These are phyloP conservation scores for Mandrillus leucophaeus DNA, from an alignment of 2,113 vertebrate genomes.

Conservation along the genomic window DNA sequence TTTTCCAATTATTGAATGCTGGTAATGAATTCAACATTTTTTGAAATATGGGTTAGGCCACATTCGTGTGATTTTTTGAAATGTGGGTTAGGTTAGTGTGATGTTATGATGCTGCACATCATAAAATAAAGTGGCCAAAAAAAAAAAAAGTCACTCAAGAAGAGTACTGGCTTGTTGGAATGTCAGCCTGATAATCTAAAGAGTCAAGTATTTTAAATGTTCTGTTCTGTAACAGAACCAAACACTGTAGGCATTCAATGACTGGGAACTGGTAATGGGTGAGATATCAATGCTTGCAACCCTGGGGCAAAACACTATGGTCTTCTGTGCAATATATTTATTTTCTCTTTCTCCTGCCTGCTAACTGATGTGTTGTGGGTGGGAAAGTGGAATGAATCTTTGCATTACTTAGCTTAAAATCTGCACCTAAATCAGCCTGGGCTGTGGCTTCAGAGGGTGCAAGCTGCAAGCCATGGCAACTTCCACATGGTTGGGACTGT, in stretches of 20 bases:
- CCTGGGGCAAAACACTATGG: background rate
- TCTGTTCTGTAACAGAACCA: background rate
- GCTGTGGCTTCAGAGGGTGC: no score
- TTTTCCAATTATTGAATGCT: constrained; percentile 28
- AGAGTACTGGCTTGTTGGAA: background rate
- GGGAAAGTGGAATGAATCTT: background rate
- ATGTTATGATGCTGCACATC: background rate
- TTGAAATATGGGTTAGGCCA: background rate
- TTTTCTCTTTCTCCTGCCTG: background rate
- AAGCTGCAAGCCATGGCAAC: no score
- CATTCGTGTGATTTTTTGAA: background rate
- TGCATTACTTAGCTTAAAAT: constrained; percentile 14
- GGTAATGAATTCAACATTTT: constrained; percentile 9
- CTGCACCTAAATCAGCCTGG: background rate
- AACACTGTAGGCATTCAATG: background rate
- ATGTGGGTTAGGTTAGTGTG: background rate
- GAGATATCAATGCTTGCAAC: background rate
- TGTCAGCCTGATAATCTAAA: background rate
- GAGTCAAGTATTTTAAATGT: background rate
- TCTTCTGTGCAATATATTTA: background rate
- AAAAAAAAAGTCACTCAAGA: background rate
- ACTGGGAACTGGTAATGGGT: background rate
- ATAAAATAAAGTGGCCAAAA: constrained; percentile 40
- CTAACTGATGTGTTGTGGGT: background rate
- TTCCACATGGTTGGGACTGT: no score